Evolutionary conservation across 2,113 vertebrate species (phyloP), one percentile per base, ranked within the genome.

Genomic region (Phainopepla nitens): DNA sequence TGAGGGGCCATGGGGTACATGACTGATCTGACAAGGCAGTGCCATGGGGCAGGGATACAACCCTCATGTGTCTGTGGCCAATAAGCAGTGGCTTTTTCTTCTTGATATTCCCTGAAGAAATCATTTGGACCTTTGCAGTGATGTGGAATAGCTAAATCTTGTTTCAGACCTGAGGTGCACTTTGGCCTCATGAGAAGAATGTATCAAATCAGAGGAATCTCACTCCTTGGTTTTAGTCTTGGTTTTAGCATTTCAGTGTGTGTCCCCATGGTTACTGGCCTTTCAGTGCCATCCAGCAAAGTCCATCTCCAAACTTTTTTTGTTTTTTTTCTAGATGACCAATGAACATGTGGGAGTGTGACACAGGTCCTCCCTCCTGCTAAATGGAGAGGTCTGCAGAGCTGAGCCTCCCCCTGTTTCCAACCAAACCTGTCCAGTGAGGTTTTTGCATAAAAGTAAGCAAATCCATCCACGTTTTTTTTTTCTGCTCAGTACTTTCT

Each of bases 1-100:
- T 0, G 1, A 57, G 31, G 57, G 33, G 9, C 39, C 0, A 0
- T 25, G 58, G 61, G 71, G 28, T 31, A 25, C 29, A 22, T 6
- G 28, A 6, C 4, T 2, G 7, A 75, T 25, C 51, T 78, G 27
- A 16, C 11, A 57, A 19, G 44, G 51, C 61, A 49, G 39, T 18
- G 27, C 31, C 0, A 2, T 11, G 4, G 64, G 27, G 66, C 16
- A 77, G 18, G 44, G 20, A 11, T 44, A 41, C 11, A 64, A 24
- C 0, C 3, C 35, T 68, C 13, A 2, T 23, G 13, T 60, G 68
- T 64, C 53, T 64, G 31, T 72, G 36, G 23, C 56, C 0, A 3
- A 11, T 50, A 42, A 76, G 36, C 50, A 47, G 49, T 35, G 25
- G 18, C 41, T 87, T 39, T 45, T 78, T 41, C 68, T 76, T 49